Evolutionary conservation across 2,888 invertebrate genomes (phyloP).

Genomic region (Seira musarum): DNA sequence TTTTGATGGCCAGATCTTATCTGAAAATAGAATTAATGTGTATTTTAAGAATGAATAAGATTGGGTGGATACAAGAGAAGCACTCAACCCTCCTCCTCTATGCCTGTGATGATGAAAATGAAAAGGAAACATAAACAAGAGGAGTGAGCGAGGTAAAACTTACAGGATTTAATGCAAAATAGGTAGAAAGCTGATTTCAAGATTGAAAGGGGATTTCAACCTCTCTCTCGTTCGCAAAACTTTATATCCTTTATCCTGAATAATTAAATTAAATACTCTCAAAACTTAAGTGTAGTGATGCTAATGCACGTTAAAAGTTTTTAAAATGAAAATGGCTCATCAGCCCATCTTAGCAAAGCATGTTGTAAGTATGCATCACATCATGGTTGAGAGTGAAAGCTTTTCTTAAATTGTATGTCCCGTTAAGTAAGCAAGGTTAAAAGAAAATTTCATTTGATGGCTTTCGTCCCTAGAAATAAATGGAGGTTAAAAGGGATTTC

Average conservation of each 20-base stretch:
- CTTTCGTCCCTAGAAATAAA: neutral
- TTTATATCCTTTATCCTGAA: slow-evolving; percentile 28
- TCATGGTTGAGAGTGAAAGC: too few species aligned
- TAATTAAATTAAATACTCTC: slow-evolving; percentile 45
- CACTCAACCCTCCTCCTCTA: too few species aligned
- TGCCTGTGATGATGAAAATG: neutral
- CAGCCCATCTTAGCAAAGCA: neutral
- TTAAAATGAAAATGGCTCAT: neutral
- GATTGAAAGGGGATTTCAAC: neutral
- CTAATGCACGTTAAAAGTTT: slow-evolving; percentile 32
- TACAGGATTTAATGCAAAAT: neutral
- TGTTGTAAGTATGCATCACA: too few species aligned
- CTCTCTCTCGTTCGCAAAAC: neutral
- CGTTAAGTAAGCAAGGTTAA: neutral
- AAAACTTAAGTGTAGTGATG: neutral
- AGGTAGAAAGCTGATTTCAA: neutral
- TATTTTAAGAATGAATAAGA: slow-evolving; percentile 17
- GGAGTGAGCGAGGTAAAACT: neutral
- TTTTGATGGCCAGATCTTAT: slow-evolving; percentile 54
- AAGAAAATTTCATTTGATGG: neutral
- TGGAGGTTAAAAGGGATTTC: neutral
- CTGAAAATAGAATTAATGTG: slow-evolving; percentile 40
- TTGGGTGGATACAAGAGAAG: neutral
- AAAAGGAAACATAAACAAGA: neutral
- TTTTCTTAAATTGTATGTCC: neutral